phyloP scores from a whole-genome alignment of 2,888 invertebrate species.

The Synanthedon vespiformis region DNA sequence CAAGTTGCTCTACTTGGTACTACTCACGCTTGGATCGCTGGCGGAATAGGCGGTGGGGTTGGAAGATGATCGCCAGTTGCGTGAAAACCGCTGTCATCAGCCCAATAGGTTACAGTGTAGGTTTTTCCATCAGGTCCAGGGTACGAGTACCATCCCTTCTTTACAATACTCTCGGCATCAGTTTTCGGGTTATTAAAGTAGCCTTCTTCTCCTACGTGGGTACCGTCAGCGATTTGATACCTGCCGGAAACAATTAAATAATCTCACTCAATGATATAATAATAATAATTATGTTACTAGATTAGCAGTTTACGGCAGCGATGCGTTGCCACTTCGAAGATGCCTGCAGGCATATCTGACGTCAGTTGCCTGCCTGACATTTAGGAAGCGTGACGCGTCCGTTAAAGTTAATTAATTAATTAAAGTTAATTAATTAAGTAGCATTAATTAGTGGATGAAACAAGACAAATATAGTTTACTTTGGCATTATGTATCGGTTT shows the following conservation, averaged over 20 bases:
- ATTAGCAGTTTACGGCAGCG: too few species aligned
- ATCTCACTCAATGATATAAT: too few species aligned
- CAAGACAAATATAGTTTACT: too few species aligned
- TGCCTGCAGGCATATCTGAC: too few species aligned
- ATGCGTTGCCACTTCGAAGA: too few species aligned
- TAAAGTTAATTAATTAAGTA: too few species aligned
- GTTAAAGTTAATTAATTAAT: too few species aligned
- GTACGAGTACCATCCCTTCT: constrained; percentile 62
- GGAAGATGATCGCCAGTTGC: constrained; percentile 59
- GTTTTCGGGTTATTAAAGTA: constrained; percentile 45
- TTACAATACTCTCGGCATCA: constrained; percentile 49
- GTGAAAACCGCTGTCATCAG: constrained; percentile 59
- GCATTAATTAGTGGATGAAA: too few species aligned
- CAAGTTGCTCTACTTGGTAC: not conserved
- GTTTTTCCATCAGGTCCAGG: constrained; percentile 46
- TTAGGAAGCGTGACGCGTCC: too few species aligned
- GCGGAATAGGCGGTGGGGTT: constrained; percentile 46
- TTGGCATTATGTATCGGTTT: too few species aligned
- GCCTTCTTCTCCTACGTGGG: constrained; percentile 56
- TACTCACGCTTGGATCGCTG: constrained; percentile 54
- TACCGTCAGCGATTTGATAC: constrained; percentile 56
- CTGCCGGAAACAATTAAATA: constrained; percentile 16
- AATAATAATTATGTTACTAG: too few species aligned
- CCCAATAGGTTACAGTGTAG: constrained; percentile 59
- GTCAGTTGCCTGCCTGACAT: too few species aligned